Base-by-base conservation (phyloP, 2,797 vertebrate species). In the Danio tinwini region DNA sequence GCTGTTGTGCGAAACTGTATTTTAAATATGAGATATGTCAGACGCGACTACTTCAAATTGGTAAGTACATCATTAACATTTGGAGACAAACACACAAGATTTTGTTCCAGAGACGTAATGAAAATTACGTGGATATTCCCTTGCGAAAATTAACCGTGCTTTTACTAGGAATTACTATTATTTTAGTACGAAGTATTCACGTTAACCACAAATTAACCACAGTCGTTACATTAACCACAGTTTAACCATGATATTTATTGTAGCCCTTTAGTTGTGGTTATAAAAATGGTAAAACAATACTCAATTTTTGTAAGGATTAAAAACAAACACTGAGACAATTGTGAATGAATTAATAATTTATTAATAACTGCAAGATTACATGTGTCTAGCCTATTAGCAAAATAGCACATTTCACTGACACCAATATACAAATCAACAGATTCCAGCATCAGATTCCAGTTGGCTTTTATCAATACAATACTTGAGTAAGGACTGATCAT, bases 371-470 rank as follows among this genome's bases (percentile, higher is more conserved):
- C 12, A 73, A 11, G 16, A 63, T 64, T 81, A 83, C 42, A 63
- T n/a, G 50, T 39, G 50, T 74, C 6, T 53, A 61, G 12, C 45
- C 49, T 52, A 52, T 21, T 76, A 64, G n/a, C 58, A 64, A 56
- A 76, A 76, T 14, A 74, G 39, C 39, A 81, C 61, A 68, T 55
- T 45, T 72, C 3, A 77, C 76, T 72, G 78, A 84, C 81, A 83
- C 37, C 82, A 83, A 37, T 68, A 78, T 70, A 81, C 64, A 78
- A 58, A 83, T 88, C 55, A 78, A 61, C 81, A 56, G 49, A 81
- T 78, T 75, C 73, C 81, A 87, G 78, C 61, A 78, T 84, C 59
- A 82, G 65, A 76, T 59, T 65, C 65, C 67, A 53, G 10, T 52
- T 69, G 50, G 52, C 53, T 56, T 59, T 80, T n/a, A 78, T 79